Evolutionary conservation across 2,888 invertebrate species (phyloP).

Genomic region (Platypus cylindrus): DNA sequence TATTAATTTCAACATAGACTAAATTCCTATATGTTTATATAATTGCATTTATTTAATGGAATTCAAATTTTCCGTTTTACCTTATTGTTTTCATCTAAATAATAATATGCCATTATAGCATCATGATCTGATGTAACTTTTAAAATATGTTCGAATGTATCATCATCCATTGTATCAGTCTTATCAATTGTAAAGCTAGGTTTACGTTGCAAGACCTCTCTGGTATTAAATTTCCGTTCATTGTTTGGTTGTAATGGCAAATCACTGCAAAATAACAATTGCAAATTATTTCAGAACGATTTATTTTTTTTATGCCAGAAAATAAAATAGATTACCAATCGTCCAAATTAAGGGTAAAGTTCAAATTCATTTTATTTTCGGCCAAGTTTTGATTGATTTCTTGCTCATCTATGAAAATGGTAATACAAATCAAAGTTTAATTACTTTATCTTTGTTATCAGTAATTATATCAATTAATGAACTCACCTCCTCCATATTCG

Average conservation of each 20-base stretch:
- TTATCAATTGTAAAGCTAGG: constrained; percentile 32
- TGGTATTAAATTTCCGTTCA: constrained; percentile 27
- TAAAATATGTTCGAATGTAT: constrained; percentile 58
- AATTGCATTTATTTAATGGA: too few species aligned
- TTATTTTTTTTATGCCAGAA: not conserved
- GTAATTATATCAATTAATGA: constrained; percentile 1
- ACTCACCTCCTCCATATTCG: constrained; percentile 45
- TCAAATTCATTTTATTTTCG: constrained; percentile 46
- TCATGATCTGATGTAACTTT: constrained; percentile 77
- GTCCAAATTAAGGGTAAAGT: constrained; percentile 46
- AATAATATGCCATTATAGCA: constrained; percentile 82
- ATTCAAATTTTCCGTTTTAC: constrained; percentile 37
- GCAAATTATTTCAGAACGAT: too few species aligned
- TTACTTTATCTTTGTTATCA: not conserved
- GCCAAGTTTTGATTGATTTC: constrained; percentile 31
- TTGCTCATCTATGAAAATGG: constrained; percentile 19
- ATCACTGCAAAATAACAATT: too few species aligned
- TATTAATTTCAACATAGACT: too few species aligned
- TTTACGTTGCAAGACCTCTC: constrained; percentile 29
- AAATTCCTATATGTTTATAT: too few species aligned
- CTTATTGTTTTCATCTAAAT: constrained; percentile 76
- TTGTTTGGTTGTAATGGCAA: constrained; percentile 27
- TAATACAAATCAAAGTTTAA: not conserved
- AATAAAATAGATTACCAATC: constrained; percentile 33
- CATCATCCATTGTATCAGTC: constrained; percentile 36